Evolutionary conservation across 2,113 vertebrate genomes (phyloP), one percentile per base, ranked within the genome.

Genomic region (Oreotragus oreotragus): DNA sequence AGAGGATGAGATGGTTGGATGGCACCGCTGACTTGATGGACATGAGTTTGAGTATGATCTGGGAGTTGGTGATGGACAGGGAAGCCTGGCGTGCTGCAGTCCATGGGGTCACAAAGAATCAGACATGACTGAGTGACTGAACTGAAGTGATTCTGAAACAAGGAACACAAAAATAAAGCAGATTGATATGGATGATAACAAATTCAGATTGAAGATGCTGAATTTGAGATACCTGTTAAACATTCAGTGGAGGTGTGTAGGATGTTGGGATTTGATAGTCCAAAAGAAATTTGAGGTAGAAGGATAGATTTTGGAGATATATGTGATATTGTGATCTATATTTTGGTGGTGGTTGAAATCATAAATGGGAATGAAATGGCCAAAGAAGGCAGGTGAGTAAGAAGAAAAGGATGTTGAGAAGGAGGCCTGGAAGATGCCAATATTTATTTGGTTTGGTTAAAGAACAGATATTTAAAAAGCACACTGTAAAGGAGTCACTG

Each of bases 21-120:
- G 17, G 64, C 17, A 36, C 21, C 2, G 1, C 64, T 0, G 2
- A 36, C 17, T 66, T 4, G 0, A 66, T 21, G 64, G 17, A 66
- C 17, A 36, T 66, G 64, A 66, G 64, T 30, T 36, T 36, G 17
- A 66, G 33, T 66, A 36, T n/a, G 4, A n/a, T 36, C 64, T 66
- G 64, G 64, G 17, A 66, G 64, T 36, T 66, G 64, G 64, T 66
- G 64, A 66, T 66, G 17, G 64, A 66, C 64, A 66, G 33, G 33
- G n/a, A 66, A 66, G 17, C 16, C 64, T 36, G 64, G n/a, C 0
- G 16, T 66, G 64, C 64, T 21, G 17, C n/a, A 66, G 64, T 36
- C 64, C 17, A 36, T 21, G 33, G 33, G 33, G 4, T 66, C 33
- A 36, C 17, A 66, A 66, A 66, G n/a, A 21, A 19, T 36, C n/a